Percentiles rank a stretch among this genome's conserved stretches.
phyloP scores from a whole-genome alignment of 2,113 vertebrate genomes.

The Mus spicilegus region DNA sequence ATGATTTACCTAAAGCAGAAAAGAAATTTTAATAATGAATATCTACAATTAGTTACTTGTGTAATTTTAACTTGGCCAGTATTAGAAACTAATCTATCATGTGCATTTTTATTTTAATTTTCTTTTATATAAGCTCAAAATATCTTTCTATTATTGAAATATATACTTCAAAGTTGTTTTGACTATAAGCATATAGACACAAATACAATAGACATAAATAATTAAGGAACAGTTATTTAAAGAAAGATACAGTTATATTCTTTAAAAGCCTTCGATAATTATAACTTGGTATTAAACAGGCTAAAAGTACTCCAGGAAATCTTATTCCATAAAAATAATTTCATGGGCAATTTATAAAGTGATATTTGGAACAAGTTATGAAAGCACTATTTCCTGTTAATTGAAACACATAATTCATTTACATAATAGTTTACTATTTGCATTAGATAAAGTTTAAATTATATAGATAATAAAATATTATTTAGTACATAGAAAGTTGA shows the following conservation, averaged over 20 bases:
- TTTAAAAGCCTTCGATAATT: not conserved
- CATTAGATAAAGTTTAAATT: not conserved
- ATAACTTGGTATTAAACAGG: not conserved
- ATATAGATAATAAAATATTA: not conserved
- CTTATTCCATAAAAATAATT: not conserved
- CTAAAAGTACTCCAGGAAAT: not conserved
- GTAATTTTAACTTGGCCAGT: not conserved
- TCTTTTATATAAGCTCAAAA: not conserved
- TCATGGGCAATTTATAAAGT: not conserved
- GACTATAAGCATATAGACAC: not conserved
- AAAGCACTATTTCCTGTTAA: not conserved
- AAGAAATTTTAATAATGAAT: not conserved
- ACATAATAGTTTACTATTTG: not conserved
- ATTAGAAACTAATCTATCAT: not conserved
- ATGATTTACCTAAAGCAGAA: not conserved
- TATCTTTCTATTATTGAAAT: not conserved
- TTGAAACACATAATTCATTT: not conserved
- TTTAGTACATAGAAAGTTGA: not conserved
- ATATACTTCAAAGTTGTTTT: not conserved
- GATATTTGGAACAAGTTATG: not conserved
- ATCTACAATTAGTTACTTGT: not conserved
- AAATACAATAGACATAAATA: not conserved
- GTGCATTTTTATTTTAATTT: not conserved
- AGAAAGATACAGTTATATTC: not conserved
- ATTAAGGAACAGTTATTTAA: not conserved